These are phyloP conservation scores for Mamestra brassicae DNA, from an alignment of 2,888 invertebrate species.

Conservation along the genomic window DNA sequence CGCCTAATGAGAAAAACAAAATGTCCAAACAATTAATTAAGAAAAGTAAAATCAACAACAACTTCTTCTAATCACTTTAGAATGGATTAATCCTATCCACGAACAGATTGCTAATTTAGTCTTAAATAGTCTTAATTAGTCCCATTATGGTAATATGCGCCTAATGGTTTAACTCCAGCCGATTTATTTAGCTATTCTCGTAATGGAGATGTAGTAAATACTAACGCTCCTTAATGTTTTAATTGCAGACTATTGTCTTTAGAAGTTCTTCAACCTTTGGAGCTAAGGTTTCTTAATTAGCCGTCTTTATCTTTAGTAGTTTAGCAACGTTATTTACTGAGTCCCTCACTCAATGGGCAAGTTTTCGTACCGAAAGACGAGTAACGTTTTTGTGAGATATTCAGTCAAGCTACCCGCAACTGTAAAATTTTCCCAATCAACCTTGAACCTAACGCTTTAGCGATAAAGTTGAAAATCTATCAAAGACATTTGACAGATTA, in stretches of 20 bases:
- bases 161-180: slow-evolving; percentile 19
- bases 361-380: background rate
- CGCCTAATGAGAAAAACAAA: no score
- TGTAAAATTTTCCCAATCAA: no score
- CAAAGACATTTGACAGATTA: no score
- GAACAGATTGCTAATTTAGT: slow-evolving; percentile 22
- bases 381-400: no score
- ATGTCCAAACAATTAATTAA: background rate
- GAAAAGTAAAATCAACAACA: slow-evolving; percentile 1
- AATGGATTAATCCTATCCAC: slow-evolving; percentile 14
- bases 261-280: slow-evolving; percentile 20
- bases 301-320: background rate
- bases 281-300: slow-evolving; percentile 10
- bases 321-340: background rate
- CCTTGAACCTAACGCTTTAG: no score
- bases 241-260: slow-evolving; percentile 33
- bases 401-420: no score
- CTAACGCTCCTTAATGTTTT: slow-evolving; percentile 35
- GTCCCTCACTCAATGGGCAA: no score
- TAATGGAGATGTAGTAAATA: slow-evolving; percentile 36
- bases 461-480: no score
- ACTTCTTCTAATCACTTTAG: slow-evolving; percentile 21
- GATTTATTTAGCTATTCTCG: slow-evolving; percentile 32
- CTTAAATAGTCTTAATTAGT: slow-evolving; percentile 28
- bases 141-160: slow-evolving; percentile 35